Conservation (phyloP, 2,797 vertebrate species). For the Falco berigora region DNA sequence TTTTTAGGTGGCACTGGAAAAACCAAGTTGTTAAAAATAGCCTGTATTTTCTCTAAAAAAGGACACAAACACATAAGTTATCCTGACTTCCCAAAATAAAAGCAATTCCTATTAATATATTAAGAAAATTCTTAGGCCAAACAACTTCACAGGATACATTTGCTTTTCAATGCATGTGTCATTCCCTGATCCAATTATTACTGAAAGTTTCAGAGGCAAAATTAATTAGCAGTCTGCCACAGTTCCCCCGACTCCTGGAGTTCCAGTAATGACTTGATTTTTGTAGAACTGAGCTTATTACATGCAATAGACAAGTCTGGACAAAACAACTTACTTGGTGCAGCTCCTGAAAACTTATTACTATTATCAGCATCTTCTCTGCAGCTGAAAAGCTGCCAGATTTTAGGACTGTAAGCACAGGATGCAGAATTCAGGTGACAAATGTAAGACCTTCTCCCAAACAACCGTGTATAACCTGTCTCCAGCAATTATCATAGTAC, state of each 20-base stretch:
- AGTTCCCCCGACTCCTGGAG: constrained; percentile 61
- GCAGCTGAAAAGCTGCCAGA: not conserved
- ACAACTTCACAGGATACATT: not conserved
- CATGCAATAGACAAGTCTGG: constrained; percentile 65
- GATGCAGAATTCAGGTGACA: not conserved
- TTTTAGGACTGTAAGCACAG: not conserved
- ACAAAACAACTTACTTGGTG: constrained; percentile 54
- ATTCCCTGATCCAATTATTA: constrained; percentile 58
- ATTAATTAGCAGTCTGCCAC: constrained; percentile 72
- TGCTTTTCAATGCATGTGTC: constrained; percentile 35
- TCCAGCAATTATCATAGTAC: not conserved
- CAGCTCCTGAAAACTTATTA: not conserved
- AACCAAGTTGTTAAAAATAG: constrained; percentile 19
- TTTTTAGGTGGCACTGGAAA: not conserved
- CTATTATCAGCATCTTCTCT: not conserved
- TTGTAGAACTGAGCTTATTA: constrained; percentile 53
- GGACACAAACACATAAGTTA: not conserved
- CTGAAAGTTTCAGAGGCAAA: constrained; percentile 66
- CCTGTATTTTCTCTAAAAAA: constrained; percentile 29
- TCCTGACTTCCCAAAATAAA: not conserved
- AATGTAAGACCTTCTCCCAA: no score
- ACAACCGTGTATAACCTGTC: no score
- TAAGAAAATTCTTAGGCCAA: constrained; percentile 29
- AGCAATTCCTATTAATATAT: not conserved
- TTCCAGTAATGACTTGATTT: constrained; percentile 68